Conservation (phyloP, 2,113 vertebrate species). For the Opisthocomus hoazin region DNA sequence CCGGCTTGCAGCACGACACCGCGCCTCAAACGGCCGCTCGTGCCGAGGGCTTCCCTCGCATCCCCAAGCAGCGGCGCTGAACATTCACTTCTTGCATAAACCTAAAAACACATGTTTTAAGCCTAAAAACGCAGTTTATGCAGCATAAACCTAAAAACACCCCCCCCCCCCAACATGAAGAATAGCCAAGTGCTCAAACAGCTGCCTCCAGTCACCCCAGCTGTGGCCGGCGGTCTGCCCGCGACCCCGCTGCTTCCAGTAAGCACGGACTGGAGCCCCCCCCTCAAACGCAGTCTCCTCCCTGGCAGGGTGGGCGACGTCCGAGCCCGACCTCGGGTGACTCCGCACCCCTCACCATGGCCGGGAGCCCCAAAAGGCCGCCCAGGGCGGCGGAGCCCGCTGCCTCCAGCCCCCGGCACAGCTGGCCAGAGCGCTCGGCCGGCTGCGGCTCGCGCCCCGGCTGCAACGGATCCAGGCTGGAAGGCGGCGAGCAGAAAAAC, state of each 20-base stretch:
- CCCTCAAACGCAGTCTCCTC: neutral
- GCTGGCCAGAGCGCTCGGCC: neutral
- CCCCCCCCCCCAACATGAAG: neutral
- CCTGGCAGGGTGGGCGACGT: neutral
- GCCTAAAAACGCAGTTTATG: neutral
- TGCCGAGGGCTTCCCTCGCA: neutral
- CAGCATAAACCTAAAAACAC: neutral
- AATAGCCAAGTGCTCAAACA: neutral
- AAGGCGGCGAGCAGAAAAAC: neutral
- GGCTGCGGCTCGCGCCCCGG: neutral
- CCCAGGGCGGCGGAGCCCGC: neutral
- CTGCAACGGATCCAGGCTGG: rapidly evolving
- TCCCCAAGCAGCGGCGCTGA: neutral
- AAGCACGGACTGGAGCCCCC: rapidly evolving
- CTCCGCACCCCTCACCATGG: neutral
- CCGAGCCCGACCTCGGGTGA: neutral
- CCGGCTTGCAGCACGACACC: neutral
- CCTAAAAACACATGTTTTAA: neutral
- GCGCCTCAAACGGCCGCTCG: neutral
- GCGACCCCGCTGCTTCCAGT: neutral
- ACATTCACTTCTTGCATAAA: neutral
- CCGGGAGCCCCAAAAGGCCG: neutral
- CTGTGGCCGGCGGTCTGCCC: rapidly evolving
- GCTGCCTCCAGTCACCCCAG: neutral
- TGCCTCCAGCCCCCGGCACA: neutral